Evolutionary conservation across 2,888 invertebrate species (phyloP).

Genomic region (Eilema depressum): DNA sequence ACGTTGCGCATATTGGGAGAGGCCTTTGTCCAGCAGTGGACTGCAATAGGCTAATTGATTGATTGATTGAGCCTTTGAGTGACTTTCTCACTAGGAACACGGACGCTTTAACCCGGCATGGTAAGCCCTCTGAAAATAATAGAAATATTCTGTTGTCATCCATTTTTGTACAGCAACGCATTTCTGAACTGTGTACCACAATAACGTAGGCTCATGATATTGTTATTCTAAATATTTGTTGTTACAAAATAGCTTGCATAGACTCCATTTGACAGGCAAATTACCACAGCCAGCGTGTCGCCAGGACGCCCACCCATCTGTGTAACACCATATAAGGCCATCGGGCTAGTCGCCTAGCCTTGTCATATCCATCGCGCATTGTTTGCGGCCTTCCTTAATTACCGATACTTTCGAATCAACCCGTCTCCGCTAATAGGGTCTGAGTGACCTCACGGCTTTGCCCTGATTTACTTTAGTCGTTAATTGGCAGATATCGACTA

Average conservation of each 20-base stretch:
- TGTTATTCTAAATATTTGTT: neutral
- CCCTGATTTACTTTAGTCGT: conserved; percentile 68
- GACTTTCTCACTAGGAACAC: too few species aligned
- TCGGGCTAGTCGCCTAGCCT: conserved; percentile 55
- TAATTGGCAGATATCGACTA: conserved; percentile 62
- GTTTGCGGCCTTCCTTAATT: conserved; percentile 69
- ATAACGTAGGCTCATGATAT: too few species aligned
- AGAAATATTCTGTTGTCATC: neutral
- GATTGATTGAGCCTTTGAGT: too few species aligned
- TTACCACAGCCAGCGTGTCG: conserved; percentile 61
- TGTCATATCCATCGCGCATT: conserved; percentile 58
- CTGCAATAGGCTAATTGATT: too few species aligned
- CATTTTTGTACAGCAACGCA: too few species aligned
- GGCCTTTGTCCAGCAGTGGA: too few species aligned
- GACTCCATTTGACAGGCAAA: conserved; percentile 32
- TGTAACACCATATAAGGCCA: conserved; percentile 54
- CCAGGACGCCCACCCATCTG: conserved; percentile 55
- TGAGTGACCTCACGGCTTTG: conserved; percentile 63
- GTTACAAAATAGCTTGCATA: neutral
- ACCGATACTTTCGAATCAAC: conserved; percentile 69
- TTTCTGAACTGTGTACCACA: too few species aligned
- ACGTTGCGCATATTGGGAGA: too few species aligned
- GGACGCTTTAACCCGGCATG: neutral
- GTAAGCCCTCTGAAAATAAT: neutral
- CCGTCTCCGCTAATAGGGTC: conserved; percentile 66